Evolutionary conservation across 2,797 vertebrate species (phyloP).

Genomic region (Synanceia verrucosa): DNA sequence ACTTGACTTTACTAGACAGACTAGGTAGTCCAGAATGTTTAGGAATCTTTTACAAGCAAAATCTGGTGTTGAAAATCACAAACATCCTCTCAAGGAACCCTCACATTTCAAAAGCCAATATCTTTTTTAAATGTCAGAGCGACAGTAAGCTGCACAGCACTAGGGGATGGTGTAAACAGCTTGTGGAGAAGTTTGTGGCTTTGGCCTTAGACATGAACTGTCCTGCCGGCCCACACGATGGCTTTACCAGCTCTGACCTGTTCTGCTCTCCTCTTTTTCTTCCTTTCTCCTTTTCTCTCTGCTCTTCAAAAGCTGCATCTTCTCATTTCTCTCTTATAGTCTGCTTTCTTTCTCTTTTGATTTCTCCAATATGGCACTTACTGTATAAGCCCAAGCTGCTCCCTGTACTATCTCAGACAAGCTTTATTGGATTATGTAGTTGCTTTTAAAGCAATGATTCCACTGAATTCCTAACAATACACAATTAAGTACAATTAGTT

Average conservation of each 20-base stretch:
- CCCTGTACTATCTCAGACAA: background rate
- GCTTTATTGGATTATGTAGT: slow-evolving; percentile 8
- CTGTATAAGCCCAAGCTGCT: background rate
- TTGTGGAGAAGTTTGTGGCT: slow-evolving; percentile 52
- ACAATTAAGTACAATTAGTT: background rate
- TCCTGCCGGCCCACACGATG: slow-evolving; percentile 36
- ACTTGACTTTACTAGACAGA: background rate
- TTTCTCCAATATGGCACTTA: background rate
- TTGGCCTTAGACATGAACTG: slow-evolving; percentile 25
- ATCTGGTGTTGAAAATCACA: slow-evolving; percentile 18
- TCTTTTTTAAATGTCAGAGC: slow-evolving; percentile 10
- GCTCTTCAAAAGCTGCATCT: slow-evolving; percentile 17
- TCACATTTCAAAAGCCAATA: background rate
- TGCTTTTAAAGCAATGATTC: background rate
- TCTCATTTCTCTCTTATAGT: background rate
- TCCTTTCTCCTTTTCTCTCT: slow-evolving; percentile 6
- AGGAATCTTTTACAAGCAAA: slow-evolving; percentile 30
- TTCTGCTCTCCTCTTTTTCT: slow-evolving; percentile 11
- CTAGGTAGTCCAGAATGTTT: slow-evolving; percentile 15
- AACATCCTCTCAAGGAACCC: slow-evolving; percentile 6
- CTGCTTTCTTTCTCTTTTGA: background rate
- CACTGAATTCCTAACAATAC: background rate
- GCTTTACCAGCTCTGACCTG: slow-evolving; percentile 49
- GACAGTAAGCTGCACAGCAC: background rate
- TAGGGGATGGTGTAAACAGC: slow-evolving; percentile 42